Evolutionary conservation across 30 jellyfish, hydroid and myxozoan species (phyloP), one percentile per base, ranked within the genome.

Genomic region (Rhopilema esculentum): DNA sequence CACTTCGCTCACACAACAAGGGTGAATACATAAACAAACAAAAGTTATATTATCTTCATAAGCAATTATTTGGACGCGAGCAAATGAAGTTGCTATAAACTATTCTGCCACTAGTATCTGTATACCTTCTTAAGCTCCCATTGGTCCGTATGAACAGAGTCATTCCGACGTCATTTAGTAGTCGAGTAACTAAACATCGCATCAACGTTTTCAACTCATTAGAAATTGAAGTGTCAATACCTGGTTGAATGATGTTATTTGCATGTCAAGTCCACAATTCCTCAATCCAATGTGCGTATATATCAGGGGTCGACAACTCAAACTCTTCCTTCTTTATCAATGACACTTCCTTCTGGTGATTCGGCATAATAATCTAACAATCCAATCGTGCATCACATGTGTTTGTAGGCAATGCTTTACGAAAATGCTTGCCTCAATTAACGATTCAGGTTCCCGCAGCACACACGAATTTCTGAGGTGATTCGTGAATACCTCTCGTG

Each of bases 391-490:
- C 97, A 95, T 90, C 19, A 95, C 92, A 90, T 97, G 83, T 95
- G 99, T 71, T 95, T 95, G 96, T 95, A 95, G 8, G 99, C 99
- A 76, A 95, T 90, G 75, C 99, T n/a, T n/a, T 95, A 0, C 99
- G 97, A 72, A 95, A 95, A 89, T 95, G 99, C 69, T 93, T 93
- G 48, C 99, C 99, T 23, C 99, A 98, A 73, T 91, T 92, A 76
- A 96, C 99, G 79, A 91, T 96, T 98, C 99, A 96, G 1, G 99
- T 91, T n/a, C 27, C 99, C 98, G 67, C 96, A 98, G 80, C 96
- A 85, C 23, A 96, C 97, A 20, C 98, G 88, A 63, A 91, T 52
- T 61, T 79, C 86, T 53, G 93, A 77, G 25, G 90, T 77, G 40
- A n/a, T 72, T 77, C 27, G 99, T 88, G 89, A 61, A 96, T 29